These are phyloP conservation scores for Potorous gilbertii DNA, from an alignment of 2,797 vertebrate genomes.

Conservation along the genomic window DNA sequence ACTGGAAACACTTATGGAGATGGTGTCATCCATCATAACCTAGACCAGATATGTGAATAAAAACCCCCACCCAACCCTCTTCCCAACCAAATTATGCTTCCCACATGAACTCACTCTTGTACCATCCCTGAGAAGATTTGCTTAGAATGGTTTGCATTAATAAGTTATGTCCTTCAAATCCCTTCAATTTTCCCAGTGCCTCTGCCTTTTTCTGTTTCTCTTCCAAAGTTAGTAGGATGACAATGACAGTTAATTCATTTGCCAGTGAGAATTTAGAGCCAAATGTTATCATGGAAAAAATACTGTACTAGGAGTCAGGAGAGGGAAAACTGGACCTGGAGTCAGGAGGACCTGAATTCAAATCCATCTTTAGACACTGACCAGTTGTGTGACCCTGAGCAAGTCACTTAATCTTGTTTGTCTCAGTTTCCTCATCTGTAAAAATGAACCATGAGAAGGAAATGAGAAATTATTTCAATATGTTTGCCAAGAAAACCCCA, in stretches of 20 bases:
- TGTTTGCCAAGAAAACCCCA: background rate
- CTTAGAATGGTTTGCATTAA: background rate
- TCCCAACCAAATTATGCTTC: background rate
- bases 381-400: background rate
- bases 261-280: background rate
- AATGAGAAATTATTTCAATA: background rate
- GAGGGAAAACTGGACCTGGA: background rate
- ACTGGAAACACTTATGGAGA: slow-evolving; percentile 21
- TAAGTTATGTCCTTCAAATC: background rate
- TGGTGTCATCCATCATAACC: background rate
- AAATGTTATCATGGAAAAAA: background rate
- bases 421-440: background rate
- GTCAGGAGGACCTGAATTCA: background rate
- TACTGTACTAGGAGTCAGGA: background rate
- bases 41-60: background rate
- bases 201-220: background rate
- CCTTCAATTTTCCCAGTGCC: background rate
- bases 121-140: background rate
- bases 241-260: background rate
- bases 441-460: background rate
- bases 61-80: background rate
- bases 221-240: background rate
- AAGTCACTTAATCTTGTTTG: background rate
- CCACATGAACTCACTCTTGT: background rate
- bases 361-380: background rate